Conservation (phyloP, 2,888 invertebrate genomes). For the Bimastos eiseni region DNA sequence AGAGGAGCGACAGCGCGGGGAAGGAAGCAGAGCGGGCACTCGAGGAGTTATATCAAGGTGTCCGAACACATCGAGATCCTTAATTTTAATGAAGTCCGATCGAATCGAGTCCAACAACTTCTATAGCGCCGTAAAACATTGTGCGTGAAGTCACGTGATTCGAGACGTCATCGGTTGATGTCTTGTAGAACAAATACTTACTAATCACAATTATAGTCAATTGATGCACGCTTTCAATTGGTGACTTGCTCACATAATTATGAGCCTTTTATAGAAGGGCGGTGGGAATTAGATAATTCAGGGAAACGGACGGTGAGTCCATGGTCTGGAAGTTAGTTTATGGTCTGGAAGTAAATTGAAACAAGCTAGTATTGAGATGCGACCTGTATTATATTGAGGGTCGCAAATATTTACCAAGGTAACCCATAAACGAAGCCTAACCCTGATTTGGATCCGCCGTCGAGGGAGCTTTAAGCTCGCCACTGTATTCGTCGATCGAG, state of each 20-base stretch:
- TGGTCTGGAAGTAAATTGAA: background rate
- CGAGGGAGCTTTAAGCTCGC: background rate
- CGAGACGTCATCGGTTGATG: no score
- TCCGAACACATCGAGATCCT: background rate
- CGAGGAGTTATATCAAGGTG: background rate
- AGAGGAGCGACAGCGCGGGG: background rate
- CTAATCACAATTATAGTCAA: background rate
- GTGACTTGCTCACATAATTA: background rate
- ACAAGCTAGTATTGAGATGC: background rate
- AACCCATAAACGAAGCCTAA: background rate
- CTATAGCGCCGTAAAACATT: background rate
- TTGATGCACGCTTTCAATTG: background rate
- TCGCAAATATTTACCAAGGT: no score
- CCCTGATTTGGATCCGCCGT: no score
- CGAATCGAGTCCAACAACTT: background rate
- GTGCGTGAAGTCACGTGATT: no score
- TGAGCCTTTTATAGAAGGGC: background rate
- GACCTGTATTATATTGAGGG: background rate
- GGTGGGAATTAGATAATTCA: no score
- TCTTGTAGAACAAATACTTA: no score
- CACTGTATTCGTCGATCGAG: background rate
- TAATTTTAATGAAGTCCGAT: background rate
- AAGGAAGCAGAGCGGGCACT: background rate
- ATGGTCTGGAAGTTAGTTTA: background rate
- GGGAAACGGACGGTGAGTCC: no score